These are phyloP conservation scores for Hyppa rectilinea DNA, from an alignment of 2,888 invertebrate genomes.

Conservation along the genomic window DNA sequence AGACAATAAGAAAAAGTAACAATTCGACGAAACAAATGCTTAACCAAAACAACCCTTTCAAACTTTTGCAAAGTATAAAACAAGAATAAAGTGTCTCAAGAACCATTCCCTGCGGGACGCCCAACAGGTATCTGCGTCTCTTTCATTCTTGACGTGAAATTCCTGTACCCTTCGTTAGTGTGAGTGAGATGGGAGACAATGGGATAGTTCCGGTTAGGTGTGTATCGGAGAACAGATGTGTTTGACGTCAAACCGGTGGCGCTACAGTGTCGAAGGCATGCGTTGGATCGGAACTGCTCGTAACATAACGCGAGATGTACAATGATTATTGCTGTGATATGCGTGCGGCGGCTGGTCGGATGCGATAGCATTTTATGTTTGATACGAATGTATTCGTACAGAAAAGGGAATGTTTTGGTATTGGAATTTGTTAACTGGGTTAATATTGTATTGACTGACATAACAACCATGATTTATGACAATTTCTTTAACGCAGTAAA, in stretches of 20 bases:
- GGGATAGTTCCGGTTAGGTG: conserved; percentile 43
- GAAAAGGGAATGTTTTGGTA: conserved; percentile 25
- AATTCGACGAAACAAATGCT: conserved; percentile 60
- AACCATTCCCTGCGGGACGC: conserved; percentile 63
- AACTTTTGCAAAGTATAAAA: conserved; percentile 68
- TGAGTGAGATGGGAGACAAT: conserved; percentile 61
- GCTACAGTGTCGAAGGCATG: conserved; percentile 57
- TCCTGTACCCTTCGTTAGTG: conserved; percentile 41
- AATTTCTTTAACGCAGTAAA: neutral
- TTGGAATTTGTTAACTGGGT: conserved; percentile 3
- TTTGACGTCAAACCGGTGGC: conserved; percentile 53
- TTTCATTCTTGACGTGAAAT: conserved; percentile 49
- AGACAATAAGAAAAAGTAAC: conserved; percentile 65
- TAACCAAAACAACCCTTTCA: conserved; percentile 68
- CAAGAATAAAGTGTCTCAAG: conserved; percentile 65
- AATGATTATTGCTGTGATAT: conserved; percentile 43
- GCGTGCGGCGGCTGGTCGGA: conserved; percentile 26
- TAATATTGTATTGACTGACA: neutral
- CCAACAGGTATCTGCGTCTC: conserved; percentile 68
- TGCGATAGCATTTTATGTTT: conserved; percentile 20
- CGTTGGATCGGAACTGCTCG: conserved; percentile 53
- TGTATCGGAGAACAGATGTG: conserved; percentile 59
- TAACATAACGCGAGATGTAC: conserved; percentile 31
- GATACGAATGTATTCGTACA: conserved; percentile 28
- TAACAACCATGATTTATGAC: neutral